Evolutionary conservation across 2,888 invertebrate genomes (phyloP).

Genomic region (Oegoconia quadripuncta): DNA sequence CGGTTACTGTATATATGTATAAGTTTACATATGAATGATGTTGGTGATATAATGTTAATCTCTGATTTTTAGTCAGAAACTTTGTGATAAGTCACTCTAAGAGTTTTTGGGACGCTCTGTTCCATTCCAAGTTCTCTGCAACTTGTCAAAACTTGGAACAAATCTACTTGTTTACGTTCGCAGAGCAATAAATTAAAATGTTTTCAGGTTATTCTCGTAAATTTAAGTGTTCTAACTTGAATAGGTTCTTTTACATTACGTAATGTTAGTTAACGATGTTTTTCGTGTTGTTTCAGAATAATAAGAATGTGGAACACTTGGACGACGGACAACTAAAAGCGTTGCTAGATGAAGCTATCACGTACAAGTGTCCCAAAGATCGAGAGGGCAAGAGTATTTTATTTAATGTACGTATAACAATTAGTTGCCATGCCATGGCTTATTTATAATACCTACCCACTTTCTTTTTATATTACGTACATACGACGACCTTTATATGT

Average conservation of each 20-base stretch:
- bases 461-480: not conserved
- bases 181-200: slow-evolving; percentile 4
- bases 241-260: too few species aligned
- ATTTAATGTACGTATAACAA: slow-evolving; percentile 83
- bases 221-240: not conserved
- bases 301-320: slow-evolving; percentile 79
- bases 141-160: too few species aligned
- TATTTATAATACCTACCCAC: not conserved
- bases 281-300: slow-evolving; percentile 49
- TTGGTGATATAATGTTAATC: too few species aligned
- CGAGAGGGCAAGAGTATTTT: slow-evolving; percentile 90
- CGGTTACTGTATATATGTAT: too few species aligned
- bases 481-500: too few species aligned
- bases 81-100: too few species aligned
- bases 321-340: slow-evolving; percentile 88
- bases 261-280: not conserved
- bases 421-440: not conserved
- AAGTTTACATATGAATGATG: too few species aligned
- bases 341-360: slow-evolving; percentile 89
- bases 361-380: slow-evolving; percentile 91
- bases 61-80: too few species aligned
- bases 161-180: not conserved
- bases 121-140: too few species aligned
- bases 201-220: not conserved
- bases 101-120: too few species aligned